These are phyloP conservation scores for Gorsachius goisagi DNA, from an alignment of 2,113 vertebrate species.

Conservation along the genomic window DNA sequence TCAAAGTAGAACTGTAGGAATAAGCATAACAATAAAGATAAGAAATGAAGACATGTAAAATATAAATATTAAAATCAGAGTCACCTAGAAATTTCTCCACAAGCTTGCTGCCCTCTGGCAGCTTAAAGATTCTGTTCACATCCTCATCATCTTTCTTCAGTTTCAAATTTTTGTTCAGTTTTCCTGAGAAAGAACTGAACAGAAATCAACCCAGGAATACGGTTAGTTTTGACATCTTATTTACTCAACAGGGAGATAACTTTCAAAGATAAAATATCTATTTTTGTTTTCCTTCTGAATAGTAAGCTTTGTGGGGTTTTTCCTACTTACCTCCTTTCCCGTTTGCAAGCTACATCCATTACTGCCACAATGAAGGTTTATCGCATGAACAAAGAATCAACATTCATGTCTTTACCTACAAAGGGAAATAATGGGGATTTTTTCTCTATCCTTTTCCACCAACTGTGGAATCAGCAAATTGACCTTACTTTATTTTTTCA, in stretches of 20 bases:
- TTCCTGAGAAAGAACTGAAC: neutral
- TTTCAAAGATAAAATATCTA: neutral
- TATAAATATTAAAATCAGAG: neutral
- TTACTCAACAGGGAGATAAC: neutral
- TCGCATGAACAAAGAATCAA: neutral
- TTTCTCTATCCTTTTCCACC: neutral
- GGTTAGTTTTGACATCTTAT: neutral
- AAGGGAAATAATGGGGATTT: neutral
- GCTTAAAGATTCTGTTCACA: neutral
- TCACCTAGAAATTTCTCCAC: neutral
- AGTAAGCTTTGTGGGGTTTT: neutral
- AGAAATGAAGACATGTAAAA: neutral
- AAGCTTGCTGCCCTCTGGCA: neutral
- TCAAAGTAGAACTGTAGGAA: neutral
- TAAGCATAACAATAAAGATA: neutral
- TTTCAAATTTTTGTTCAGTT: neutral
- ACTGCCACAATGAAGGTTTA: neutral
- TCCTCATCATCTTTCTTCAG: neutral
- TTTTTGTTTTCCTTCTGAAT: neutral
- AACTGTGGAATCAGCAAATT: neutral
- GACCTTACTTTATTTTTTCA: neutral
- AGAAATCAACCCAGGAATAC: neutral
- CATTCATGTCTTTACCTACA: neutral
- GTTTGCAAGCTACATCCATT: neutral
- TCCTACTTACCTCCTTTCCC: neutral